phyloP scores from a whole-genome alignment of 2,888 invertebrate species.

The Gastrophysa polygoni region DNA sequence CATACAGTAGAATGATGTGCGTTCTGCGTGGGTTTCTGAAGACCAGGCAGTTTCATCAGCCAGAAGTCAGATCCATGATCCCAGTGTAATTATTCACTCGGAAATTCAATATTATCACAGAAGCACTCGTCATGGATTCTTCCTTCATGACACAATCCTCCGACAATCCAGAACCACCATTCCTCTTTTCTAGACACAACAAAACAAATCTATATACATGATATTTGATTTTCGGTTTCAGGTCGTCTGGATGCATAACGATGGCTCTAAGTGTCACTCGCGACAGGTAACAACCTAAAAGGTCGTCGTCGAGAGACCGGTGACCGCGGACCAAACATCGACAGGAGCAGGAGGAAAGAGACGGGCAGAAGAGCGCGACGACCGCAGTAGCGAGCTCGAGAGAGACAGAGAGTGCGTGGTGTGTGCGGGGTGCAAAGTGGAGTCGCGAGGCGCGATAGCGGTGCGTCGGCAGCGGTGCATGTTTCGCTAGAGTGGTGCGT shows the following conservation, averaged over 20 bases:
- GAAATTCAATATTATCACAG: too few species aligned
- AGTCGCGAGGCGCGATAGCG: conserved; percentile 23
- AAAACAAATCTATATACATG: too few species aligned
- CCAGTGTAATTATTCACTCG: too few species aligned
- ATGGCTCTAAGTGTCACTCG: conserved; percentile 56
- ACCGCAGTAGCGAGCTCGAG: not conserved
- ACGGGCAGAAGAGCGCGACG: conserved; percentile 5
- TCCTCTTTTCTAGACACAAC: too few species aligned
- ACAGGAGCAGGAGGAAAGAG: not conserved
- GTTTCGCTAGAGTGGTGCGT: conserved; percentile 26
- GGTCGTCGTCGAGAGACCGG: conserved; percentile 25
- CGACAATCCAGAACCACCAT: too few species aligned
- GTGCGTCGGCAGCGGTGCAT: conserved; percentile 35
- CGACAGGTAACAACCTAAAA: conserved; percentile 56
- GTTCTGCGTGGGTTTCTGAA: too few species aligned
- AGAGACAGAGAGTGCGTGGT: conserved; percentile 14
- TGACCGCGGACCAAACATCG: not conserved
- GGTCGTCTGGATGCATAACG: conserved; percentile 55
- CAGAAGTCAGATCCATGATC: too few species aligned
- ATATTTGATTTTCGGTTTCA: conserved; percentile 41
- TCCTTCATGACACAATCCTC: too few species aligned
- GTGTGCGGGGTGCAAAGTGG: not conserved
- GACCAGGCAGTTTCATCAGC: too few species aligned
- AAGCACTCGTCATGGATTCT: too few species aligned
- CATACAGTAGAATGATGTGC: too few species aligned